phyloP scores from a whole-genome alignment of 2,888 invertebrate genomes.

The Limenitis camilla region DNA sequence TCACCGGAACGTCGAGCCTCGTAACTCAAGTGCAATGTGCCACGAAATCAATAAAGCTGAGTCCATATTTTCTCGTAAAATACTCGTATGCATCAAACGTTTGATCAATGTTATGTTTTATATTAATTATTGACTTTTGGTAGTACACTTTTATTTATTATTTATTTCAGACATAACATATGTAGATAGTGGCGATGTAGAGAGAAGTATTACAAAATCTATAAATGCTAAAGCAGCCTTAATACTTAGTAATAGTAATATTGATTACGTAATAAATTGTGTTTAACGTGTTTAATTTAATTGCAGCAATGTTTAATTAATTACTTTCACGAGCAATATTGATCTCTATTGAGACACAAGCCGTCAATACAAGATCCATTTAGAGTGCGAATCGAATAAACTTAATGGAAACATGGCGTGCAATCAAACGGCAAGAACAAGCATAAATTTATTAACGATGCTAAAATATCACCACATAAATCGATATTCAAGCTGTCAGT shows the following conservation, averaged over 20 bases:
- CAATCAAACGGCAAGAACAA: slow-evolving; percentile 71
- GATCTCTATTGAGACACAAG: slow-evolving; percentile 51
- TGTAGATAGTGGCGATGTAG: too few relatives aligned
- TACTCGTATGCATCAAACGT: neutral
- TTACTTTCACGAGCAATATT: slow-evolving; percentile 26
- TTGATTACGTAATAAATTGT: neutral
- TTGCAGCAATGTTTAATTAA: neutral
- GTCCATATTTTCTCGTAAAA: slow-evolving; percentile 15
- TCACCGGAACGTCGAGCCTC: slow-evolving; percentile 46
- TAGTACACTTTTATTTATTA: too few relatives aligned
- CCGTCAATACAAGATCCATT: slow-evolving; percentile 52
- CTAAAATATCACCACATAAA: slow-evolving; percentile 74
- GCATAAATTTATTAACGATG: slow-evolving; percentile 73
- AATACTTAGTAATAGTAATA: neutral
- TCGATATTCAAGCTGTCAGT: slow-evolving; percentile 69
- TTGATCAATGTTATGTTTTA: neutral
- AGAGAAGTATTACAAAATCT: too few relatives aligned
- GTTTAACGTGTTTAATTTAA: neutral
- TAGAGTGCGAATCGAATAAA: slow-evolving; percentile 54
- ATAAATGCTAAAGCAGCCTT: too few relatives aligned
- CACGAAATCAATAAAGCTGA: slow-evolving; percentile 68
- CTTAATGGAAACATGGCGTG: slow-evolving; percentile 60
- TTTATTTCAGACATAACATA: too few relatives aligned
- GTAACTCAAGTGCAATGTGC: slow-evolving; percentile 67
- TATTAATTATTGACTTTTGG: too few relatives aligned